Base-by-base conservation (phyloP, 37 sponge, comb jelly and placozoan genomes). In the Lycopodina hypogea region DNA sequence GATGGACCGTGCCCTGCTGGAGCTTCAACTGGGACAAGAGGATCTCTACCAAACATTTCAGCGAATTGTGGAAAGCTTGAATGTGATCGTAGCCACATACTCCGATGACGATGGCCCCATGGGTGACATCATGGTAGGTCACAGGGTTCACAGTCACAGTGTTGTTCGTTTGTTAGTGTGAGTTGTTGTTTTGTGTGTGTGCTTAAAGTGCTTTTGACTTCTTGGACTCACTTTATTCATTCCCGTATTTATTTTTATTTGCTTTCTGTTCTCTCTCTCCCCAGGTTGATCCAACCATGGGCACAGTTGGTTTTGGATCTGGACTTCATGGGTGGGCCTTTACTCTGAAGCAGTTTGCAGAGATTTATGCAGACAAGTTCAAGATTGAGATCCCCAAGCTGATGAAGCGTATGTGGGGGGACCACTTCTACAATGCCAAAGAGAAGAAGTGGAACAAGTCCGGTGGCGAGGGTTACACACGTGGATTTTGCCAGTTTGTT, bases 241-340 rank as follows among this genome's bases (percentile, higher is more conserved):
- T 14, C 66, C 66, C 30, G 11, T 58, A 19, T 58, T 58, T 58
- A 3, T 26, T 45, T 45, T 45, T 9, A 45, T 45, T 45, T 45
- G 6, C 26, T 58, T 58, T 4, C 21, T 18, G 18, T 14, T 65
- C 35, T 17, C 34, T 65, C 66, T 60, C n/a, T 6, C 61, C 23
- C 17, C 39, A 93, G 93, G 93, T 93, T 68, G 87, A 93, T 48
- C 92, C 95, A 7, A 59, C 79, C 37, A 81, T 62, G 72, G 99
- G 99, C 21, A 99, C 99, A 3, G 99, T 99, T 56, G 99, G 99
- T 1, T 99, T 96, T 86, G 99, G 99, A 4, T 99, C 99, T 17
- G 96, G 99, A 52, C 84, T 96, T 7, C 99, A 99, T 79, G 96
- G 96, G 18, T 99, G 99, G 99, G 99, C 96, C 51, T 99, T 99